A percentile compares a stretch with the other conserved stretches of the same genome.
Conservation (phyloP, 2,113 vertebrate species). For the Gasterosteus nipponicus region DNA sequence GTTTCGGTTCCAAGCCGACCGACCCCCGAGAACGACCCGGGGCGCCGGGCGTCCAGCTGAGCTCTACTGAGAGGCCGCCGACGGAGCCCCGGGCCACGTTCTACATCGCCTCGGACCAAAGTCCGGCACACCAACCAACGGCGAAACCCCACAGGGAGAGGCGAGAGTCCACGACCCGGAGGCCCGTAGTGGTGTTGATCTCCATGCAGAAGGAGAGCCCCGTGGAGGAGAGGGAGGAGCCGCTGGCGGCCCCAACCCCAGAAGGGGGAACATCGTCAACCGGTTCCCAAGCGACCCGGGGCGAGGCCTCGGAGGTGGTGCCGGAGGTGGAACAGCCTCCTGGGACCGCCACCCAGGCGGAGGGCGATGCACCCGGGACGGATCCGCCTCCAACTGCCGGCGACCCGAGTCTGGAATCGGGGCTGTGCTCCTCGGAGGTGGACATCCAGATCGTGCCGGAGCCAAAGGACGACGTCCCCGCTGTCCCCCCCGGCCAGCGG, state of each 20-base stretch:
- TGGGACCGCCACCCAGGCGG: neutral
- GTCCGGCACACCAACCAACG: conserved; percentile 55
- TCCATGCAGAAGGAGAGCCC: conserved; percentile 82
- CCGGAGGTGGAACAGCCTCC: conserved; percentile 10
- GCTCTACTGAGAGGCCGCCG: conserved; percentile 49
- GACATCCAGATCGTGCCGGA: conserved; percentile 58
- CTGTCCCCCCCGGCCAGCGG: conserved; percentile 7
- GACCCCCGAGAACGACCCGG: conserved; percentile 20
- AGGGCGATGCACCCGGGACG: conserved; percentile 1
- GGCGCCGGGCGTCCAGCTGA: conserved; percentile 12
- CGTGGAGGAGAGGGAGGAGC: conserved; percentile 63
- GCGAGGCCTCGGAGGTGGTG: conserved; percentile 35
- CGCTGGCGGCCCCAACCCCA: conserved; percentile 59
- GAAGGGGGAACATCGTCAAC: conserved; percentile 38
- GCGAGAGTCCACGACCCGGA: conserved; percentile 63
- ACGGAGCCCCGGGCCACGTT: conserved; percentile 84
- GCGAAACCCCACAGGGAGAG: conserved; percentile 62
- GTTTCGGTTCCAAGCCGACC: conserved; percentile 77
- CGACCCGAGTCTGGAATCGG: conserved; percentile 11
- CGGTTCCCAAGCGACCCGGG: neutral
- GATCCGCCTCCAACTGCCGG: neutral
- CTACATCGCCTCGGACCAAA: conserved; percentile 87
- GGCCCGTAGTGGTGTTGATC: conserved; percentile 81
- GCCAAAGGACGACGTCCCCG: conserved; percentile 27
- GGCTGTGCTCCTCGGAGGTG: conserved; percentile 45